phyloP scores from a whole-genome alignment of 2,888 invertebrate genomes.

The Sialis fuliginosa region DNA sequence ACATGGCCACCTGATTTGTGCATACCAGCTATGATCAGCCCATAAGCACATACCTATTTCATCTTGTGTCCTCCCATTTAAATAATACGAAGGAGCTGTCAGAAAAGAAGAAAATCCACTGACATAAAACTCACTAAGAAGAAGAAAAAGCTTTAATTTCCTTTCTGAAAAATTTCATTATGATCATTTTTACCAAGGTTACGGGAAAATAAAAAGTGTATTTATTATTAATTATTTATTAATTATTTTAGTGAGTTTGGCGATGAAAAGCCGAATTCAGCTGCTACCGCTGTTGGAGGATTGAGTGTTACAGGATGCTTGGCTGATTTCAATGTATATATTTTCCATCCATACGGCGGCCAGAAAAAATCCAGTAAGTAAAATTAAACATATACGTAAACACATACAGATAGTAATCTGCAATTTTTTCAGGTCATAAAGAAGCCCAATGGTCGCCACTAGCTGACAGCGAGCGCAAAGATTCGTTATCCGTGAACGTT shows the following conservation, averaged over 20 bases:
- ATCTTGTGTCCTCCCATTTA: no score
- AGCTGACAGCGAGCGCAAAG: slow-evolving; percentile 79
- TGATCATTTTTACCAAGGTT: no score
- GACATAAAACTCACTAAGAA: no score
- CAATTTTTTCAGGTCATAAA: slow-evolving; percentile 25
- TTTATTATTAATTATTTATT: neutral
- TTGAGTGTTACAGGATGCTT: slow-evolving; percentile 90
- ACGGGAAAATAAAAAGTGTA: no score
- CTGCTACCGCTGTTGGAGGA: slow-evolving; percentile 60
- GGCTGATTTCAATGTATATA: slow-evolving; percentile 93
- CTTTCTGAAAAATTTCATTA: no score
- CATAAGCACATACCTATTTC: no score
- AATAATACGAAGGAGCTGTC: no score
- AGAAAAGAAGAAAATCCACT: no score
- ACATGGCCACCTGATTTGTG: no score
- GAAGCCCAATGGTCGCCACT: slow-evolving; percentile 77
- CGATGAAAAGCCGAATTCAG: slow-evolving; percentile 27
- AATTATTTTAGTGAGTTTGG: slow-evolving; percentile 31
- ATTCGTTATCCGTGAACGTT: slow-evolving; percentile 89
- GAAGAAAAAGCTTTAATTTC: no score
- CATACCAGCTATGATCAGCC: no score
- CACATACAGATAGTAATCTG: slow-evolving; percentile 1
- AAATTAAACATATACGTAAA: neutral
- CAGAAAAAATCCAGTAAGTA: slow-evolving; percentile 55
- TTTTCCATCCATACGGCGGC: slow-evolving; percentile 95